Percentiles rank a stretch among this genome's conserved stretches.
These are phyloP conservation scores for Melitaea athalia DNA, from an alignment of 2,888 invertebrate species.

Conservation along the genomic window DNA sequence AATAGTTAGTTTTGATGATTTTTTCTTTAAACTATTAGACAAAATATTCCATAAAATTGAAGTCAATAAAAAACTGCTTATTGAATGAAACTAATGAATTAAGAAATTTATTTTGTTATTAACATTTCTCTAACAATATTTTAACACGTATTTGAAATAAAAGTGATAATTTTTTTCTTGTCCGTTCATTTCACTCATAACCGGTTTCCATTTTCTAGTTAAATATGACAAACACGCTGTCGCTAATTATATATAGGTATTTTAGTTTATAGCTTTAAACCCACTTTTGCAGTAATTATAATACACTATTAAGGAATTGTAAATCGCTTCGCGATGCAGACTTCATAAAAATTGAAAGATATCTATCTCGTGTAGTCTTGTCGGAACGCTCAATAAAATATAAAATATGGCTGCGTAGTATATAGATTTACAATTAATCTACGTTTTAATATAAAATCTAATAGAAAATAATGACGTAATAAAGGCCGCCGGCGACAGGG, in stretches of 20 bases:
- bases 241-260: not conserved
- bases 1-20: not conserved
- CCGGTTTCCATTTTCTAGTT: too few relatives aligned
- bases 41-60: too few relatives aligned
- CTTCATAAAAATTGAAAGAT: slow-evolving; percentile 12
- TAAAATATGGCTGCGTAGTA: slow-evolving; percentile 60
- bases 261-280: slow-evolving; percentile 3
- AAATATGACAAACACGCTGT: not conserved
- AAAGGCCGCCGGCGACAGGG: slow-evolving; percentile 80
- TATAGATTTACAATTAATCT: slow-evolving; percentile 81
- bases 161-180: too few relatives aligned
- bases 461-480: slow-evolving; percentile 82
- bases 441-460: slow-evolving; percentile 78
- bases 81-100: too few relatives aligned
- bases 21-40: too few relatives aligned
- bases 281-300: not conserved
- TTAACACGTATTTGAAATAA: too few relatives aligned
- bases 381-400: slow-evolving; percentile 40
- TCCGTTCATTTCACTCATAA: too few relatives aligned
- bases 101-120: too few relatives aligned
- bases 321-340: slow-evolving; percentile 3
- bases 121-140: too few relatives aligned
- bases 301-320: not conserved
- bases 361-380: slow-evolving; percentile 13
- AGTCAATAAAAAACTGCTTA: too few relatives aligned